These are phyloP conservation scores for Mus minutoides DNA, from an alignment of 2,797 vertebrate genomes.

Conservation along the genomic window DNA sequence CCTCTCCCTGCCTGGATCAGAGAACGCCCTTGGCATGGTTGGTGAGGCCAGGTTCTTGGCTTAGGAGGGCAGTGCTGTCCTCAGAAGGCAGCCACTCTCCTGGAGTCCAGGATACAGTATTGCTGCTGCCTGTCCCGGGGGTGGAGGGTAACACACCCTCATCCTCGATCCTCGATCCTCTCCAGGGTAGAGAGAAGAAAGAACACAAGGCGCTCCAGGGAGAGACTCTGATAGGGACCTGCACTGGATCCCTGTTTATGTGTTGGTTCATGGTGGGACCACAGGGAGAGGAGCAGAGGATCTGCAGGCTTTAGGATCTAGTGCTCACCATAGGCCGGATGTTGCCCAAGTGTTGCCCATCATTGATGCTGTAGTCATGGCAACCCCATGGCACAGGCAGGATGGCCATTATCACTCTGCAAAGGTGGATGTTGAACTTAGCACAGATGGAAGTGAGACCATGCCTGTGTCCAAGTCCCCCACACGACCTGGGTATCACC, in stretches of 20 bases:
- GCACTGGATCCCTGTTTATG: not conserved
- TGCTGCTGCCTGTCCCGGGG: not conserved
- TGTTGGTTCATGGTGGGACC: too few species aligned
- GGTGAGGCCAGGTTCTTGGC: not conserved
- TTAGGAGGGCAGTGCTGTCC: not conserved
- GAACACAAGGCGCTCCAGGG: accelerated
- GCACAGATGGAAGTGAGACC: too few species aligned
- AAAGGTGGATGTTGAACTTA: not conserved
- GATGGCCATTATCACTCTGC: not conserved
- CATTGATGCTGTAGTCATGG: not conserved
- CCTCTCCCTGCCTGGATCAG: not conserved
- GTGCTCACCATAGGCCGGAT: not conserved
- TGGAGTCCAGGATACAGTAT: not conserved
- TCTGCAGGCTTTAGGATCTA: accelerated
- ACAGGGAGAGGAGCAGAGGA: not conserved
- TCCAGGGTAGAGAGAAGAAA: too few species aligned
- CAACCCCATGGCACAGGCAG: not conserved
- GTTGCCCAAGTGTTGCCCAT: not conserved
- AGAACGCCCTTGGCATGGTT: not conserved
- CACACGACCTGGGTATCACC: too few species aligned
- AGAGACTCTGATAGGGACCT: not conserved
- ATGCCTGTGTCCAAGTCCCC: not conserved
- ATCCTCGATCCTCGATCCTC: too few species aligned
- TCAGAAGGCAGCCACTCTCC: not conserved
- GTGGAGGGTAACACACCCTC: not conserved